Evolutionary conservation across 1,140 invertebrate species (phyloP).

Genomic region (Harlomillsia oculata): DNA sequence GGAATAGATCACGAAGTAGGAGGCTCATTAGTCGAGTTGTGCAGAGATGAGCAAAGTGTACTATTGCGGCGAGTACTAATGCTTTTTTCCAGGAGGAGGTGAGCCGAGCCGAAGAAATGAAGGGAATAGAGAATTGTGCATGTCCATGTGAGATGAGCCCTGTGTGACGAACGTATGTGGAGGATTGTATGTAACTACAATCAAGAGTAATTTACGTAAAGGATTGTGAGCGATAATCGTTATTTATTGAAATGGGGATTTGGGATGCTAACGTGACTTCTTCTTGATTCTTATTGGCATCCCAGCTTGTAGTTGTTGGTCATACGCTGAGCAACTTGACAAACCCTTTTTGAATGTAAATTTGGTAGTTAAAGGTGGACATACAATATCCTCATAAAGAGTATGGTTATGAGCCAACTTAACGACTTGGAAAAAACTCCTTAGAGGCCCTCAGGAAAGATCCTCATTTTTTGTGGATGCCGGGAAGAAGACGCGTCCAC

Average conservation of each 20-base stretch:
- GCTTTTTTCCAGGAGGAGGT: too few species aligned
- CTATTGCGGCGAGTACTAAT: too few species aligned
- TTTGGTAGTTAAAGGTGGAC: constrained; percentile 35
- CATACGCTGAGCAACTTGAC: constrained; percentile 32
- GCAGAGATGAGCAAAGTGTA: not conserved
- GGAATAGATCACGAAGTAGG: constrained; percentile 17
- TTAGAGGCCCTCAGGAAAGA: constrained; percentile 23
- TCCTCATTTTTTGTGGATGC: constrained; percentile 6
- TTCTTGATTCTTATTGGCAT: constrained; percentile 24
- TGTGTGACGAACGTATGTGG: constrained; percentile 17
- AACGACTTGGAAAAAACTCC: constrained; percentile 32
- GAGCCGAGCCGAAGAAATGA: too few species aligned
- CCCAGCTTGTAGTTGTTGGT: constrained; percentile 21
- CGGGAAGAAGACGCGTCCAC: not conserved
- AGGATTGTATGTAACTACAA: constrained; percentile 25
- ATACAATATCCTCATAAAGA: constrained; percentile 32
- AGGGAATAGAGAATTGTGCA: not conserved
- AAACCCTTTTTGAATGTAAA: constrained; percentile 36
- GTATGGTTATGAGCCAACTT: constrained; percentile 33
- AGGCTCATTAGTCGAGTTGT: constrained; percentile 23
- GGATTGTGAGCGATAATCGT: constrained; percentile 31
- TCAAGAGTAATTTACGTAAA: constrained; percentile 30
- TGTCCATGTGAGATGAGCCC: constrained; percentile 1
- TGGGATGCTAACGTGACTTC: constrained; percentile 26
- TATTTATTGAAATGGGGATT: constrained; percentile 31